Evolutionary conservation across 2,888 invertebrate genomes (phyloP).

Genomic region (Chrysodeixis includens): DNA sequence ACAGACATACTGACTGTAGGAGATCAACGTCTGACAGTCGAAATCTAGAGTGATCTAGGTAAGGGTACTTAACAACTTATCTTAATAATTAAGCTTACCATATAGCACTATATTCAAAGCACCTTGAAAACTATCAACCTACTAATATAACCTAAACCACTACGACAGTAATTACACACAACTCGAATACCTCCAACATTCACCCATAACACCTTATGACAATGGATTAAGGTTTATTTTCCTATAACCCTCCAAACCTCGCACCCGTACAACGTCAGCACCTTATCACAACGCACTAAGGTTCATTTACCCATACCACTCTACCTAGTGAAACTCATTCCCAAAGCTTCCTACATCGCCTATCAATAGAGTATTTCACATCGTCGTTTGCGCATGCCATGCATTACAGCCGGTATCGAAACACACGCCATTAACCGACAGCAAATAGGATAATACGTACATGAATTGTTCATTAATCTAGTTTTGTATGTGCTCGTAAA

Average conservation of each 20-base stretch:
- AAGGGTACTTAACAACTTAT: too few relatives aligned
- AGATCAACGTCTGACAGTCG: too few relatives aligned
- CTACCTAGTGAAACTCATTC: conserved; percentile 8
- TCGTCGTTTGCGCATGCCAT: conserved; percentile 42
- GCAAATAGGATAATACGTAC: conserved; percentile 72
- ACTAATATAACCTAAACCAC: neutral
- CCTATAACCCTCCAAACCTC: too few relatives aligned
- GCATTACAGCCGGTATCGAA: conserved; percentile 52
- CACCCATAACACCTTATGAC: too few relatives aligned
- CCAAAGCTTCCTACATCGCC: conserved; percentile 38
- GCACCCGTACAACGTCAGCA: neutral
- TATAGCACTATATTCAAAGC: neutral
- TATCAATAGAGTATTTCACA: conserved; percentile 56
- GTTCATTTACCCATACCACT: neutral
- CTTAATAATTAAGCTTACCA: too few relatives aligned
- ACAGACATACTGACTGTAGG: too few relatives aligned
- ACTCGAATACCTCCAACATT: too few relatives aligned
- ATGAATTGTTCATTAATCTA: conserved; percentile 78
- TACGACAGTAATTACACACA: neutral
- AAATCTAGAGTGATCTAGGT: too few relatives aligned
- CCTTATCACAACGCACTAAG: neutral
- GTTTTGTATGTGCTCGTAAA: conserved; percentile 65
- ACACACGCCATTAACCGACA: conserved; percentile 62
- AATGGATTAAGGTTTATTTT: too few relatives aligned
- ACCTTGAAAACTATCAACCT: neutral